Conservation (phyloP, 1,140 invertebrate genomes). For the Adoxophyes honmai region DNA sequence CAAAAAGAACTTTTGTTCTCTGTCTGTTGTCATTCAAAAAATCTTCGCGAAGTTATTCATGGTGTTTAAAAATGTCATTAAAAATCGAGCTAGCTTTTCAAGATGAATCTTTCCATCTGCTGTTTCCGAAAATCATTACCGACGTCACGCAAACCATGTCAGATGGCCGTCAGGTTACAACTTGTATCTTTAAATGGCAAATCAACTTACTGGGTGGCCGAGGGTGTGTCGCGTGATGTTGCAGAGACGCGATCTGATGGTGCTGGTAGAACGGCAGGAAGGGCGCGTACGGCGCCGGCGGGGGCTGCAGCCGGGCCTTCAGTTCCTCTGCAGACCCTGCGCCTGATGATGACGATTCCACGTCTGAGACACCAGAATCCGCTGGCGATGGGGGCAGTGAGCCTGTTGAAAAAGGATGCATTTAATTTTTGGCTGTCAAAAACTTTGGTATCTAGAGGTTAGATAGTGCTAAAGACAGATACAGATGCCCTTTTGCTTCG, state of each 20-base stretch:
- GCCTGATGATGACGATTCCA: conserved; percentile 95
- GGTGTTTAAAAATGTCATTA: too few relatives aligned
- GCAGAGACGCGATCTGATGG: conserved; percentile 67
- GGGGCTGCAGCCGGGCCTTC: conserved; percentile 85
- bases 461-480: not conserved
- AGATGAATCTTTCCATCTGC: too few relatives aligned
- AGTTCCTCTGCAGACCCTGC: conserved; percentile 92
- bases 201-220: conserved; percentile 62
- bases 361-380: conserved; percentile 97
- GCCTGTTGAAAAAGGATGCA: conserved; percentile 72
- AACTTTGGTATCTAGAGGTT: not conserved
- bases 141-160: too few relatives aligned
- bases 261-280: conserved; percentile 74
- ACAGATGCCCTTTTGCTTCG: not conserved
- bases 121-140: too few relatives aligned
- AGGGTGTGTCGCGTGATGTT: conserved; percentile 66
- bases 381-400: conserved; percentile 97
- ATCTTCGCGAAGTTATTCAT: too few relatives aligned
- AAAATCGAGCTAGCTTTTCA: too few relatives aligned
- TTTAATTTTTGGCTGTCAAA: not conserved
- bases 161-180: too few relatives aligned
- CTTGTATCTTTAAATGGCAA: too few relatives aligned
- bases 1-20: too few relatives aligned
- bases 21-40: too few relatives aligned
- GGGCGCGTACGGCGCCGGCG: conserved; percentile 65